A percentile compares a stretch with the other conserved stretches of the same genome.
These are phyloP conservation scores for Cynopterus sphinx DNA, from an alignment of 2,797 vertebrate species.

Conservation along the genomic window DNA sequence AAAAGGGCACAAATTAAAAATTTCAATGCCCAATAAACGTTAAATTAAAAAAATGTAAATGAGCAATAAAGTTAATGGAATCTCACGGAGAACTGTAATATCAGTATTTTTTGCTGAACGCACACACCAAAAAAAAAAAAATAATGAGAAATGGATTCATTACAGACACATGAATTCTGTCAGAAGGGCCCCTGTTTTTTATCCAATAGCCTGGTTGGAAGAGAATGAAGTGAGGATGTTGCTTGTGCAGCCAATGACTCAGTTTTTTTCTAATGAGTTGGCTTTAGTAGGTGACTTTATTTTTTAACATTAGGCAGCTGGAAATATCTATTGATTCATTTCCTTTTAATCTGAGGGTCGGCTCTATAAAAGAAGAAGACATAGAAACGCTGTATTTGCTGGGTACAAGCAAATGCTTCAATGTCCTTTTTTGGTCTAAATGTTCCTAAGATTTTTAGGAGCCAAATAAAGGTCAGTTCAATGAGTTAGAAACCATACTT, in stretches of 20 bases:
- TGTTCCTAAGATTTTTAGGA: conserved; percentile 42
- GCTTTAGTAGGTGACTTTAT: conserved; percentile 51
- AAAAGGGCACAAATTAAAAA: background rate
- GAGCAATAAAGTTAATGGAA: background rate
- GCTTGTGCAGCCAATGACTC: conserved; percentile 46
- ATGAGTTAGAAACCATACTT: background rate
- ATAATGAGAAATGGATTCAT: background rate
- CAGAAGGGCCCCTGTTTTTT: background rate
- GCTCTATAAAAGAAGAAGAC: background rate
- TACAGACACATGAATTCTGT: conserved; percentile 31
- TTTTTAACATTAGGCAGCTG: conserved; percentile 47
- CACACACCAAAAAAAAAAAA: background rate
- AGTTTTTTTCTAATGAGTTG: conserved; percentile 63
- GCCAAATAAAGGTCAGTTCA: conserved; percentile 7
- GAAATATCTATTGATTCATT: conserved; percentile 33
- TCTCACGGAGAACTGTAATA: conserved; percentile 44
- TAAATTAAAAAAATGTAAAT: conserved; percentile 29
- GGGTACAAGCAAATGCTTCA: background rate
- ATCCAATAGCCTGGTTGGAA: conserved; percentile 44
- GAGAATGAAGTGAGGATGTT: conserved; percentile 45
- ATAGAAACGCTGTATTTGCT: background rate
- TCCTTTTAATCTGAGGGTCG: conserved; percentile 36
- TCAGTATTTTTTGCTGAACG: conserved; percentile 49
- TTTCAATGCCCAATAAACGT: background rate
- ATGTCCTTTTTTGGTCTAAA: background rate